Percentiles rank a stretch among this genome's conserved stretches.
phyloP scores from a whole-genome alignment of 2,888 invertebrate genomes.

The Aleiodes leptofemur region DNA sequence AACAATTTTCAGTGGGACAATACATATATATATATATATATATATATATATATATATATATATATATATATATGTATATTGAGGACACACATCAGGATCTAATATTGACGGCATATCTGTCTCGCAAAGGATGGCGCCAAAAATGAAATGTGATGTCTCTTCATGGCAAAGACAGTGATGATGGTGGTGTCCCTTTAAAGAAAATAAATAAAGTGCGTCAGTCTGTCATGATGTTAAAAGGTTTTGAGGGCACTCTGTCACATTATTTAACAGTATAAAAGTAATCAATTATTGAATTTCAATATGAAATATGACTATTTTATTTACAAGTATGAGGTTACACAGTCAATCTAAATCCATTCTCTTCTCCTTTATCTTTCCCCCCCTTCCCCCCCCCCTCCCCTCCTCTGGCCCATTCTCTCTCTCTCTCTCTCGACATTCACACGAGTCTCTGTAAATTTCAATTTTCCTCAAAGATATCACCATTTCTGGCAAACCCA shows the following conservation, averaged over 20 bases:
- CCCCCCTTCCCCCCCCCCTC: background rate
- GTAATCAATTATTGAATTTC: background rate
- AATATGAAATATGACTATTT: slow-evolving; percentile 5
- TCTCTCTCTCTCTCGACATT: background rate
- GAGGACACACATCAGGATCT: background rate
- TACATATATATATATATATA: too few species aligned
- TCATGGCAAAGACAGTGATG: background rate
- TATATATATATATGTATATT: too few species aligned
- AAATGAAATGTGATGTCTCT: slow-evolving; percentile 9
- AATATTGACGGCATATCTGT: background rate
- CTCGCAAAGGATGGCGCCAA: background rate
- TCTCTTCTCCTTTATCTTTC: background rate
- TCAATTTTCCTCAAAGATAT: slow-evolving; percentile 22
- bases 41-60: too few species aligned
- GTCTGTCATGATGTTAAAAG: slow-evolving; percentile 10
- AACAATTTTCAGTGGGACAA: background rate
- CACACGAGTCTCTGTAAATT: slow-evolving; percentile 15
- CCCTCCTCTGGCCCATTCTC: background rate
- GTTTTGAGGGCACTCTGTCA: background rate
- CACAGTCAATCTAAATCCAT: background rate
- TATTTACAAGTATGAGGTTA: background rate
- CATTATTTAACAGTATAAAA: background rate
- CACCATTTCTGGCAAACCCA: slow-evolving; percentile 25
- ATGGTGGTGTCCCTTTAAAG: background rate
- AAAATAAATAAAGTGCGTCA: slow-evolving; percentile 4